Conservation (phyloP, 2,888 invertebrate species). For the Tiphia femorata region DNA sequence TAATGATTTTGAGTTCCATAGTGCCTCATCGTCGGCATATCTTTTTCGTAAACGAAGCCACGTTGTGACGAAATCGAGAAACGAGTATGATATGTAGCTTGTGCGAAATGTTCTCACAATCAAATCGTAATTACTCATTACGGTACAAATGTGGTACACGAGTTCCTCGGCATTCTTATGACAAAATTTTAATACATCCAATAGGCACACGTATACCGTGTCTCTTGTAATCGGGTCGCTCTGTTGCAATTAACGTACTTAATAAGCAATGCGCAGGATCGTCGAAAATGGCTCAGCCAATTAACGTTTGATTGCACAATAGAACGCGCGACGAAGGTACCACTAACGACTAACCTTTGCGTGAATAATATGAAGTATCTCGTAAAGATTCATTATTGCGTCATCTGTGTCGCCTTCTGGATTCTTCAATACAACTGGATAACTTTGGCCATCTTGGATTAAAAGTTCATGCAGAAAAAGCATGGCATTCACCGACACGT, state of each 20-base stretch:
- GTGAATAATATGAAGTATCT: slow-evolving; percentile 24
- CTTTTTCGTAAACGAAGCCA: slow-evolving; percentile 37
- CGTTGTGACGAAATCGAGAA: slow-evolving; percentile 30
- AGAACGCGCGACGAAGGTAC: not conserved
- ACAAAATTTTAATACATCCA: slow-evolving; percentile 28
- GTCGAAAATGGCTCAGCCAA: not conserved
- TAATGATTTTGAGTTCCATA: slow-evolving; percentile 24
- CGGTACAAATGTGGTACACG: slow-evolving; percentile 32
- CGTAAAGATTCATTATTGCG: slow-evolving; percentile 30
- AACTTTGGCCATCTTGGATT: slow-evolving; percentile 23
- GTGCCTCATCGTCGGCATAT: slow-evolving; percentile 21
- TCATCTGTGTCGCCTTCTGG: not conserved
- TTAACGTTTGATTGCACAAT: not conserved
- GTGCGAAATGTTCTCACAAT: slow-evolving; percentile 16
- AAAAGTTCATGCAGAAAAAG: slow-evolving; percentile 34
- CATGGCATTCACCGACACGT: slow-evolving; percentile 22
- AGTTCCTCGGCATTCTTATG: slow-evolving; percentile 6
- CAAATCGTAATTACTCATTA: slow-evolving; percentile 29
- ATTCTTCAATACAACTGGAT: slow-evolving; percentile 14
- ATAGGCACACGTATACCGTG: slow-evolving; percentile 29
- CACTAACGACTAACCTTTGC: slow-evolving; percentile 26
- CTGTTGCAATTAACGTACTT: no score
- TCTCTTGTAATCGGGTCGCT: slow-evolving; percentile 18
- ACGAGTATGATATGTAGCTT: slow-evolving; percentile 15
- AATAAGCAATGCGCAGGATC: not conserved